Percentiles rank a stretch among this genome's conserved stretches.
These are phyloP conservation scores for Fistularia tabacaria DNA, from an alignment of 2,797 vertebrate genomes.

Conservation along the genomic window DNA sequence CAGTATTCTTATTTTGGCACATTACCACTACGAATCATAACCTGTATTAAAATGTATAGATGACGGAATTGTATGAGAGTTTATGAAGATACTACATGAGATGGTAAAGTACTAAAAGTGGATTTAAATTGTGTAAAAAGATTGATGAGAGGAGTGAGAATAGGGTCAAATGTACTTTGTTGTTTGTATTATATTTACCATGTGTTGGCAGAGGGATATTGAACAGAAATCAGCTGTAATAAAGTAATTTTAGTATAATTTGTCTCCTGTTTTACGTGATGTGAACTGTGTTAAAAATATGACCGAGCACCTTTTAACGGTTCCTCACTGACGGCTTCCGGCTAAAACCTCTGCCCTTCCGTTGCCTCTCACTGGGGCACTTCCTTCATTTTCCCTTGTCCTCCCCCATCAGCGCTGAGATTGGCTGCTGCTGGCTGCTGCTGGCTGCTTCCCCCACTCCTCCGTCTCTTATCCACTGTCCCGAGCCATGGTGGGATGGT, in stretches of 20 bases:
- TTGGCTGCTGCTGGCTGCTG: no score
- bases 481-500: no score
- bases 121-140: slow-evolving; percentile 79
- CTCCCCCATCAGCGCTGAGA: no score
- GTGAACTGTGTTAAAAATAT: no score
- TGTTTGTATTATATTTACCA: slow-evolving; percentile 99
- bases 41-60: slow-evolving; percentile 99
- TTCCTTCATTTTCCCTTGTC: no score
- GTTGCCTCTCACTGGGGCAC: no score
- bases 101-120: slow-evolving; percentile 74
- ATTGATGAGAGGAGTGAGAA: slow-evolving; percentile 69
- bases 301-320: no score
- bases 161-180: slow-evolving; percentile 97
- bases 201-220: slow-evolving; percentile 97
- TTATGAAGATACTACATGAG: slow-evolving; percentile 74
- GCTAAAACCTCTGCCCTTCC: no score
- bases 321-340: no score
- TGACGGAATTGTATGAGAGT: slow-evolving; percentile 94
- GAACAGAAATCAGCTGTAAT: slow-evolving; percentile 98
- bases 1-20: slow-evolving; percentile 92
- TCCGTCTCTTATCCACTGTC: no score
- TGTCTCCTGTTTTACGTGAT: slow-evolving; percentile 12
- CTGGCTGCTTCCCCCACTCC: no score
- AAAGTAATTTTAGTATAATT: slow-evolving; percentile 99
- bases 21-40: slow-evolving; percentile 97